Base-by-base conservation (phyloP, 2,797 vertebrate genomes). In the Amblyopsis hoosieri region DNA sequence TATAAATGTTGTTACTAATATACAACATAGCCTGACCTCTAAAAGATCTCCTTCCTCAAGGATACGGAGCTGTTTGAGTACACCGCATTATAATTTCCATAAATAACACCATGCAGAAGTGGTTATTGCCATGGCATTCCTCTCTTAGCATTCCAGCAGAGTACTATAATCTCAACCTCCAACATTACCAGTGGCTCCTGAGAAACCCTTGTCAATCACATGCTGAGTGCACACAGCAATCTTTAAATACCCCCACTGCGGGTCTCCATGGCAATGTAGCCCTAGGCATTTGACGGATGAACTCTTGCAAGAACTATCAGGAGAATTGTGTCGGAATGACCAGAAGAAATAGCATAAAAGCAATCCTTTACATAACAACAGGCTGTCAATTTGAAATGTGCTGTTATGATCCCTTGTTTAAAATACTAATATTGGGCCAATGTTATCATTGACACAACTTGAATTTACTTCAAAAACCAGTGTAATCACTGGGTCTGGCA, bases 201-300 rank as follows among this genome's bases (percentile, higher is more conserved):
- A 37, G 62, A 12, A 67, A 45, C 59, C 50, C 52, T 1, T 1
- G 0, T 8, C 3, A 62, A 15, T 6, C 47, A 23, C n/a, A 64
- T 47, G 75, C 67, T 57, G 48, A 19, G 12, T 23, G 23, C 23
- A 33, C 12, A 51, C 23, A 48, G 59, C 68, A 12, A 70, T 57
- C 53, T 70, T 57, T 49, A 56, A 78, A 75, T 49, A 54, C 54
- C 57, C 23, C 53, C 15, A 55, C 50, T 0, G 8, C 64, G 48
- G 7, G 10, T 85, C 64, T 69, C 76, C 60, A 74, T 72, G 55
- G 62, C 42, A 75, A 83, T 33, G 71, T 61, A 48, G 65, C 69
- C 57, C 80, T 71, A 68, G 62, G 55, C 12, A 55, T 62, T 67
- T 76, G 13, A 62, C 23, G 37, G 54, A 54, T 62, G 81, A 79